These are phyloP conservation scores for Melanotaenia parkinsoni DNA, from an alignment of 2,797 vertebrate species.

Conservation along the genomic window DNA sequence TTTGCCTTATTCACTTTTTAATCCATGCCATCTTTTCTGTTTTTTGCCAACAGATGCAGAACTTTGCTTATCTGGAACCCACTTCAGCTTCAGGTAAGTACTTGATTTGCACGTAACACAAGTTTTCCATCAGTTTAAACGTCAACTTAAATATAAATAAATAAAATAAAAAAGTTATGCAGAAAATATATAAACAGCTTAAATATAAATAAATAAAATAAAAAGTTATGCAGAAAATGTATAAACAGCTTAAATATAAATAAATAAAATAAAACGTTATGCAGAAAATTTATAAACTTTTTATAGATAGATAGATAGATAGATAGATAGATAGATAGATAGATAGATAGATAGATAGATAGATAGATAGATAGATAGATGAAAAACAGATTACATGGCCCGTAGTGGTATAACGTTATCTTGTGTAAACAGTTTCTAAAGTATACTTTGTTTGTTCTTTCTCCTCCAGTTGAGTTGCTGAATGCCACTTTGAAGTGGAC, in stretches of 20 bases:
- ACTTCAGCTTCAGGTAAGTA: conserved; percentile 23
- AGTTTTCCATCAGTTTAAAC: not conserved
- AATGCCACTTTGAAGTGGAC: conserved; percentile 37
- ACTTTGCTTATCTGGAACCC: conserved; percentile 49
- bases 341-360: no score
- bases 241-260: no score
- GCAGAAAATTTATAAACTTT: no score
- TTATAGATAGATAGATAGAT: no score
- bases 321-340: no score
- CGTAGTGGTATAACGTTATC: not conserved
- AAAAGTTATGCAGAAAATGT: no score
- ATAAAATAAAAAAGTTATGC: no score
- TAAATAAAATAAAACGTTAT: no score
- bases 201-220: no score
- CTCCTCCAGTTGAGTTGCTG: conserved; percentile 32
- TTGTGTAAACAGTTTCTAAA: conserved; percentile 20
- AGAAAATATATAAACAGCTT: no score
- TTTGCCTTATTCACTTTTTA: conserved; percentile 3
- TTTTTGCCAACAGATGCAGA: conserved; percentile 59
- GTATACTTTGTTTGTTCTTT: conserved; percentile 28
- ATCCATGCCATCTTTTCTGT: not conserved
- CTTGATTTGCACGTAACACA: not conserved
- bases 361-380: no score
- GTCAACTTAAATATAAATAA: not conserved
- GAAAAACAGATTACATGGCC: no score